Evolutionary conservation across 2,797 vertebrate species (phyloP).

Genomic region (Danio aesculapii): DNA sequence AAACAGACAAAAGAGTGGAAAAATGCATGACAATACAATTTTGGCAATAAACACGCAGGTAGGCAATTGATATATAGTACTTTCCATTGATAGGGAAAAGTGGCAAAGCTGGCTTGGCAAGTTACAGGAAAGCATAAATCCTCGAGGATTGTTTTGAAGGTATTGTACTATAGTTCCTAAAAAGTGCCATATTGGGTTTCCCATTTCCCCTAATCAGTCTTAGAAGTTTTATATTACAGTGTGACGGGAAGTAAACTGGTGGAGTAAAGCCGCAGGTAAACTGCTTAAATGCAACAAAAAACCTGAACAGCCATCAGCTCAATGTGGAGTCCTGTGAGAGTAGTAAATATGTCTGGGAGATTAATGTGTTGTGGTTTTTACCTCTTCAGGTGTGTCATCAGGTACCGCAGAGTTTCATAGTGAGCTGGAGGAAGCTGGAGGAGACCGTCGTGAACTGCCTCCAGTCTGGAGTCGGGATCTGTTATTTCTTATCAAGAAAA

Average conservation of each 20-base stretch:
- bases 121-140: slow-evolving; percentile 15
- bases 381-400: slow-evolving; percentile 84
- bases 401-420: slow-evolving; percentile 92
- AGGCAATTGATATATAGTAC: neutral
- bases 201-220: slow-evolving; percentile 9
- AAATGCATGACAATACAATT: neutral
- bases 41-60: neutral
- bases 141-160: neutral
- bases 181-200: slow-evolving; percentile 22
- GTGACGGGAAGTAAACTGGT: slow-evolving; percentile 19
- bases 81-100: slow-evolving; percentile 22
- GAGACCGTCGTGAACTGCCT: slow-evolving; percentile 92
- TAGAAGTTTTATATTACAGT: slow-evolving; percentile 25
- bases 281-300: slow-evolving; percentile 17
- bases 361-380: slow-evolving; percentile 76
- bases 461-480: slow-evolving; percentile 90
- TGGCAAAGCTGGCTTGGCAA: slow-evolving; percentile 18
- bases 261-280: neutral
- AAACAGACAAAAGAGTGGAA: neutral
- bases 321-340: neutral
- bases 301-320: slow-evolving; percentile 19
- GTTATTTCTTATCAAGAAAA: slow-evolving; percentile 81
- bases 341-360: slow-evolving; percentile 82
- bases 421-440: slow-evolving; percentile 96
- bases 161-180: neutral